Percentiles rank a stretch among this genome's conserved stretches.
Evolutionary conservation across 2,888 invertebrate genomes (phyloP).

Genomic region (Phymatocera aterrima): DNA sequence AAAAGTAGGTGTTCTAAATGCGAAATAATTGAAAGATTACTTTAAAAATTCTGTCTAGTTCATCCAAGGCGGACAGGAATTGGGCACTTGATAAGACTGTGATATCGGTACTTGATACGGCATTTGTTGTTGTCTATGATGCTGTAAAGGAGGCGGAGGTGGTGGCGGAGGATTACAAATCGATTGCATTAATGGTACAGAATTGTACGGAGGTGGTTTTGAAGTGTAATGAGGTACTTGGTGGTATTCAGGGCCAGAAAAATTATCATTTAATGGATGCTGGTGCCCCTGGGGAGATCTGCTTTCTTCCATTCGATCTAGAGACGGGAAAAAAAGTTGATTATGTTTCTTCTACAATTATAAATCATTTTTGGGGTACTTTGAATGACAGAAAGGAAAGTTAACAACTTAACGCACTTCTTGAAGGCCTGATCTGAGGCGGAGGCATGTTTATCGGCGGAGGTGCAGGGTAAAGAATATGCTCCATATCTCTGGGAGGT

Average conservation of each 20-base stretch:
- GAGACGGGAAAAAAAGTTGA: conserved; percentile 9
- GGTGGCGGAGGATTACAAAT: conserved; percentile 69
- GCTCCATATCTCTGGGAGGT: conserved; percentile 60
- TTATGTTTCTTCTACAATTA: too few species aligned
- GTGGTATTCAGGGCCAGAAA: conserved; percentile 63
- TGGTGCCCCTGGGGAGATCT: conserved; percentile 61
- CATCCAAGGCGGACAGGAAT: conserved; percentile 65
- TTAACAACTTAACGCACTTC: conserved; percentile 57
- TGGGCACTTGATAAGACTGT: conserved; percentile 61
- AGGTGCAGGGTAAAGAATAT: conserved; percentile 53
- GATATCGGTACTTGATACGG: too few species aligned
- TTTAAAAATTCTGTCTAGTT: conserved; percentile 54
- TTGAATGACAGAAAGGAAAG: too few species aligned
- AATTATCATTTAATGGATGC: conserved; percentile 59
- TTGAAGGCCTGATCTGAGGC: conserved; percentile 67
- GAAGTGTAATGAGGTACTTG: conserved; percentile 61
- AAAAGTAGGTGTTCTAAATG: neutral
- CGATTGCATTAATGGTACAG: conserved; percentile 66
- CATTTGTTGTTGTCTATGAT: conserved; percentile 56
- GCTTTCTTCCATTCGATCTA: conserved; percentile 64
- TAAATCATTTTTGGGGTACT: too few species aligned
- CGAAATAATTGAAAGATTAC: too few species aligned
- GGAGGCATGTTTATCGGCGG: conserved; percentile 70
- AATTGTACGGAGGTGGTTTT: conserved; percentile 64
- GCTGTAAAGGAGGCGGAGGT: conserved; percentile 62